Evolutionary conservation across 2,888 invertebrate genomes (phyloP), one percentile per base, ranked within the genome.

Genomic region (Nebria salina): DNA sequence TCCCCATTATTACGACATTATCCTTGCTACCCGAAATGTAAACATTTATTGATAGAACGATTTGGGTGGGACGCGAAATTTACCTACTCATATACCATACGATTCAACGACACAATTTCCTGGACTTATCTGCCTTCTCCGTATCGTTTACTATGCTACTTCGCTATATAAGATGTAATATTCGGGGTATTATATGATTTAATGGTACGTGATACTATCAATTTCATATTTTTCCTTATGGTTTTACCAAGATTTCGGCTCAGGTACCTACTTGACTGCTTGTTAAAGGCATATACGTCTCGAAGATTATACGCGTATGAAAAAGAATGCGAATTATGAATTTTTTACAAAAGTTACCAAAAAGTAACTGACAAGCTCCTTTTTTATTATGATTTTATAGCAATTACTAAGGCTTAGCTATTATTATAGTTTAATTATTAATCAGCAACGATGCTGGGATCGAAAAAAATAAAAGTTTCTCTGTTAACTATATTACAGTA

Each of bases 111-210:
- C 73, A 79, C 79, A 79, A 79, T 79, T 79, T 79, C 79, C 79
- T 79, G 74, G 79, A 79, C 79, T 79, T 79, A 79, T 79, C 79
- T 73, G 20, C 73, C 34, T 73, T 65, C 54, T 8, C 13, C 42
- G 79, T 66, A 79, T 79, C 79, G 75, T 54, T 77, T 77, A 77
- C 77, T 77, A 54, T 54, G 79, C 73, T 79, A 68, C 79, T 73
- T 70, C 70, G 68, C 42, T 11, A 34, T 34, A 34, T 54, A 43
- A 65, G 75, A 75, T 75, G 74, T 75, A 74, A 79, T 79, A 79
- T 79, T 54, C 65, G 74, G 79, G 79, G 79, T 79, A 79, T 79
- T 79, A 79, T 79, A 74, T 79, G 79, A 79, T 74, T 79, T 79
- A 79, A 79, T 79, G 79, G 79, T 75, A 68, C 75, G 66, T 11